A percentile compares a stretch with the other conserved stretches of the same genome.
Conservation (phyloP, 2,888 invertebrate genomes). For the Synanthedon andrenaeformis region DNA sequence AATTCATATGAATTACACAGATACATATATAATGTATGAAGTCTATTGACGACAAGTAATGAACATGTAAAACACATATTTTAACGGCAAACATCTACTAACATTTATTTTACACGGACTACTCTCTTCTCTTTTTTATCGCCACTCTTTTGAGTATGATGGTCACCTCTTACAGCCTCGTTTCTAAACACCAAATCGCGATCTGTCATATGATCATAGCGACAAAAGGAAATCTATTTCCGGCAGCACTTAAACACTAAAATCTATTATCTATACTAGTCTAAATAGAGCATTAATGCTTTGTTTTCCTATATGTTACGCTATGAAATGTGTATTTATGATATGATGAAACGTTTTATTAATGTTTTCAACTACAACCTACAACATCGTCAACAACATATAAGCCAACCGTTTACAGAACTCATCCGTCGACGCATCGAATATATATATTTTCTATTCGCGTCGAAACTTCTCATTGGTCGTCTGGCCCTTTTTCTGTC, state of each 20-base stretch:
- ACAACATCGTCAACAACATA: neutral
- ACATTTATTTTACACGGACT: too few species aligned
- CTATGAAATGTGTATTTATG: constrained; percentile 64
- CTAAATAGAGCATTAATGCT: constrained; percentile 47
- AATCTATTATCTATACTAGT: constrained; percentile 18
- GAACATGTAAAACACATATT: too few species aligned
- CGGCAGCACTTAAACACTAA: constrained; percentile 36
- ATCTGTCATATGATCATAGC: neutral
- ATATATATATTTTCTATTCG: too few species aligned
- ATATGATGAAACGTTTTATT: constrained; percentile 57
- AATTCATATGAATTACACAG: too few species aligned
- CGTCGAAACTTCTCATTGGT: too few species aligned
- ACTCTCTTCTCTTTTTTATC: neutral
- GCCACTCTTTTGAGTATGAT: neutral
- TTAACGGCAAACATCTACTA: too few species aligned
- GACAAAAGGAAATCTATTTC: constrained; percentile 14
- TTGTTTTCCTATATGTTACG: constrained; percentile 53
- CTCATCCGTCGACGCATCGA: too few species aligned
- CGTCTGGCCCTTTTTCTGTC: neutral
- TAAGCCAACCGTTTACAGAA: too few species aligned
- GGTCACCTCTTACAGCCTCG: neutral
- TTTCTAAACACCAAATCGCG: too few species aligned
- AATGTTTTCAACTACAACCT: constrained; percentile 20
- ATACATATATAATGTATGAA: too few species aligned
- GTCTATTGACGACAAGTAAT: too few species aligned